A percentile compares a stretch with the other conserved stretches of the same genome.
phyloP scores from a whole-genome alignment of 1,140 invertebrate genomes.

The Drosophila busckii region DNA sequence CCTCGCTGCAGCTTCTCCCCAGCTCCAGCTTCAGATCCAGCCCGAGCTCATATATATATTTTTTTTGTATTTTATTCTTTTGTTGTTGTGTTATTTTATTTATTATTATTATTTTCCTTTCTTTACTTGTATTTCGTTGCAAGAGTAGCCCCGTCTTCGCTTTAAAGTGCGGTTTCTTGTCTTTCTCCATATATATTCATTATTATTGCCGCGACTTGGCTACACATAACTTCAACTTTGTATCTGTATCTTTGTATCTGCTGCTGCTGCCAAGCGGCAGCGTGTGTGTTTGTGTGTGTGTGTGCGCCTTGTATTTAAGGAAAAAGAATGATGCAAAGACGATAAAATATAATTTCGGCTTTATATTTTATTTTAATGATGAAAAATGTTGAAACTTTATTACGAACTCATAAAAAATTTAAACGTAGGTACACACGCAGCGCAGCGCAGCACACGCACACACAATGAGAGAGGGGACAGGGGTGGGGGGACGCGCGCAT shows the following conservation, averaged over 20 bases:
- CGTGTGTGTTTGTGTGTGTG: constrained; percentile 31
- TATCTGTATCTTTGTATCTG: constrained; percentile 72
- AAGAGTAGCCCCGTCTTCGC: constrained; percentile 52
- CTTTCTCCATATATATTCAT: constrained; percentile 75
- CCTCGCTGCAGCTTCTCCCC: constrained; percentile 32
- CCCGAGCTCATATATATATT: too few species aligned
- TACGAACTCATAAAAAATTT: constrained; percentile 78
- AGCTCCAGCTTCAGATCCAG: too few species aligned
- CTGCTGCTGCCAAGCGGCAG: constrained; percentile 40
- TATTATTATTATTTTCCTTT: constrained; percentile 54
- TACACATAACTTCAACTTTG: constrained; percentile 76
- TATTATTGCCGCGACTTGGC: constrained; percentile 66
- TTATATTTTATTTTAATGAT: constrained; percentile 79
- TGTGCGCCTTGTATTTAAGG: constrained; percentile 67
- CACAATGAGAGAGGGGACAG: not conserved
- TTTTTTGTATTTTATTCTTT: constrained; percentile 51
- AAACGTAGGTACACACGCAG: constrained; percentile 64
- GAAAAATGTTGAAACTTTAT: constrained; percentile 79
- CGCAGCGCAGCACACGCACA: constrained; percentile 7
- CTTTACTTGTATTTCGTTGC: constrained; percentile 10
- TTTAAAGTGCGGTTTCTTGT: constrained; percentile 76
- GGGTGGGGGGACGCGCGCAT: constrained; percentile 13
- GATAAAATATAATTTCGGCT: constrained; percentile 79
- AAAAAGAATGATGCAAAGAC: constrained; percentile 77
- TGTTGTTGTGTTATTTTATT: constrained; percentile 67